These are phyloP conservation scores for Cyrtonyx montezumae DNA, from an alignment of 2,113 vertebrate species.

Conservation along the genomic window DNA sequence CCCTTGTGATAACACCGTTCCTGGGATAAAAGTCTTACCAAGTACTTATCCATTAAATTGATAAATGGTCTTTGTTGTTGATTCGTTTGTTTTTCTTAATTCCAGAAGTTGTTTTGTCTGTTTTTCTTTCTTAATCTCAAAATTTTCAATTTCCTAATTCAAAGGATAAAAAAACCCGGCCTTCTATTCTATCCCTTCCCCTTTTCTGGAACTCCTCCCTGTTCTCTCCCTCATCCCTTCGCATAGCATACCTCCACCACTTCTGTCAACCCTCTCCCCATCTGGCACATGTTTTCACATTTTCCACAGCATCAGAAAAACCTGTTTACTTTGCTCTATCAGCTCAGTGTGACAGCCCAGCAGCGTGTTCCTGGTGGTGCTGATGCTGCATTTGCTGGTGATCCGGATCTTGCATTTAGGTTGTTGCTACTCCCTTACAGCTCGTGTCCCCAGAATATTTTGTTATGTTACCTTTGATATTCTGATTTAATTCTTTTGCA, in stretches of 20 bases:
- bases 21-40: background rate
- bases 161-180: background rate
- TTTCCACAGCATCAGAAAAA: background rate
- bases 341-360: background rate
- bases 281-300: background rate
- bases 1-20: background rate
- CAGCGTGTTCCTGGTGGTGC: background rate
- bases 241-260: rapidly evolving
- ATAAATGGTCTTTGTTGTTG: background rate
- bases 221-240: background rate
- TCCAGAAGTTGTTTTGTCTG: background rate
- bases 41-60: background rate
- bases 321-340: background rate
- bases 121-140: background rate
- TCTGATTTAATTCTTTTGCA: slow-evolving; percentile 51
- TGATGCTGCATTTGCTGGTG: slow-evolving; percentile 42
- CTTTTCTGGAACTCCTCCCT: background rate
- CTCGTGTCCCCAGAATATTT: background rate
- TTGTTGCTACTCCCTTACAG: background rate
- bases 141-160: background rate
- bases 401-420: slow-evolving; percentile 23
- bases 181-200: background rate
- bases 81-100: background rate
- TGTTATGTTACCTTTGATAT: slow-evolving; percentile 65
- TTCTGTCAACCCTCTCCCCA: background rate